Base-by-base conservation (phyloP, 2,888 invertebrate genomes). In the Quadriops clusia region DNA sequence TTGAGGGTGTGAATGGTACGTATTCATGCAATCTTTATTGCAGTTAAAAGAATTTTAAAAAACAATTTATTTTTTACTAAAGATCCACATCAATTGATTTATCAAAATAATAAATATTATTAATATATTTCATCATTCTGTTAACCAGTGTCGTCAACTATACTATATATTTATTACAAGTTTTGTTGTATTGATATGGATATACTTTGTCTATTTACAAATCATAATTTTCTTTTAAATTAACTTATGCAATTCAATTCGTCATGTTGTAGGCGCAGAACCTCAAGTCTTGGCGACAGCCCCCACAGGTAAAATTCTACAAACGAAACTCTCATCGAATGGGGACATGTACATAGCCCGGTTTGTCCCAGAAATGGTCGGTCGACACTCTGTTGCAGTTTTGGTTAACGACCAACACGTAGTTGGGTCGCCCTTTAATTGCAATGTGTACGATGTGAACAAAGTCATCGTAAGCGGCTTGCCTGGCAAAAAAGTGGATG, bases 401-500 rank as follows among this genome's bases (percentile, higher is more conserved):
- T 70, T 83, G 13, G 74, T 86, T 28, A 85, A 84, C 32, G 84
- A 81, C 17, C 77, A 87, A 41, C 81, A 84, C 29, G 81, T 93
- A 3, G 80, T 79, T 35, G 91, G 91, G 2, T 90, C 90, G 11
- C 94, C 94, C 0, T 91, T 90, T 58, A 83, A 82, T 11, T 93
- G 93, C 59, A 90, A 93, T 56, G 87, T 91, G 18, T 94, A 91
- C 47, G 91, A 94, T 54, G 90, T 93, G 0, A 75, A 80, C 2
- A 75, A 85, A 40, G 86, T 85, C 8, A 63, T 74, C 17, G 78
- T 80, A 14, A 73, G 75, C 10, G 79, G 79, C 2, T 50, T 79
- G 7, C 61, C 62, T 2, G 60, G 58, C 11, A 42, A 47, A 18
- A 57, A 54, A 41, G 48, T 41, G 27, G 53, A 56, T 25, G 38